A percentile compares a stretch with the other conserved stretches of the same genome.
These are phyloP conservation scores for Suricata suricatta DNA, from an alignment of 2,113 vertebrate species.

Conservation along the genomic window DNA sequence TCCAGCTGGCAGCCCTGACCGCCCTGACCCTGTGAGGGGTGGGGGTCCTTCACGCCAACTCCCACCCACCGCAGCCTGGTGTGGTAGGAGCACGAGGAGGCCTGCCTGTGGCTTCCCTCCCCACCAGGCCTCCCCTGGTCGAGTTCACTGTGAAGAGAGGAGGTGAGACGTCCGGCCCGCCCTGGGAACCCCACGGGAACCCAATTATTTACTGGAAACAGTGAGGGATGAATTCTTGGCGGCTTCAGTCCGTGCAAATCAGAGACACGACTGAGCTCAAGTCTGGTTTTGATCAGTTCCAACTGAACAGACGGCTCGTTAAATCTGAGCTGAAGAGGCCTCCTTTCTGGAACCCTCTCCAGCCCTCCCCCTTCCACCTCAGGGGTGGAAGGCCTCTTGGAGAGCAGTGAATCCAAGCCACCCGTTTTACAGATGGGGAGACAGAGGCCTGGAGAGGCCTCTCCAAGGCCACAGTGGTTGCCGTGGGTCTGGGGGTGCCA, in stretches of 20 bases:
- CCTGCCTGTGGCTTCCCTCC: neutral
- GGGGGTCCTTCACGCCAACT: rapidly evolving
- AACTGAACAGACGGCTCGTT: constrained; percentile 67
- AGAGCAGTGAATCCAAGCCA: neutral
- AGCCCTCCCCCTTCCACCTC: neutral
- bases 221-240: constrained; percentile 64
- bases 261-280: constrained; percentile 54
- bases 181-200: constrained; percentile 31
- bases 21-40: rapidly evolving
- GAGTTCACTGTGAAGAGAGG: constrained; percentile 23
- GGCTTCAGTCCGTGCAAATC: constrained; percentile 11
- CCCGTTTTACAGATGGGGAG: constrained; percentile 53
- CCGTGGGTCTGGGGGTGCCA: neutral
- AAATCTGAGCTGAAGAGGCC: constrained; percentile 52
- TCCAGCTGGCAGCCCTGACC: neutral
- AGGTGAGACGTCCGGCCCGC: constrained; percentile 40
- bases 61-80: rapidly evolving
- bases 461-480: neutral
- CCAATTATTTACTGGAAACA: constrained; percentile 65
- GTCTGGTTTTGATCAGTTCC: constrained; percentile 80
- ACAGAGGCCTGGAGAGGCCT: neutral
- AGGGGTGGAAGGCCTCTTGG: neutral
- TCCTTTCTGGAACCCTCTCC: constrained; percentile 14
- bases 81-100: neutral
- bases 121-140: neutral